These are phyloP conservation scores for Alouatta palliata DNA, from an alignment of 2,113 vertebrate genomes.

Conservation along the genomic window DNA sequence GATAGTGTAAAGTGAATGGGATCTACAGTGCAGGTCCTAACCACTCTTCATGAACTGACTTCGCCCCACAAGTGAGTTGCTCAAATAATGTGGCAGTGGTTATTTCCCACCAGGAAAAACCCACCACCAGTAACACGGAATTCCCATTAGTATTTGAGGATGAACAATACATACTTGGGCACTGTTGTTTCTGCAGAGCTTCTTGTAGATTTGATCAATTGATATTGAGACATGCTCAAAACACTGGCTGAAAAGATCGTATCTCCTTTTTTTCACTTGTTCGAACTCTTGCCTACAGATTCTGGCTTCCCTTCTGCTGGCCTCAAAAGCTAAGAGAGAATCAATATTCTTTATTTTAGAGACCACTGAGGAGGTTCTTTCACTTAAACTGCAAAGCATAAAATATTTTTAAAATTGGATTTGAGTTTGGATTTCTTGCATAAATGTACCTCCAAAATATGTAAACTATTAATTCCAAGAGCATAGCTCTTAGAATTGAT, in stretches of 20 bases:
- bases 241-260: slow-evolving; percentile 89
- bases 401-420: not conserved
- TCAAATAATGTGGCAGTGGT: not conserved
- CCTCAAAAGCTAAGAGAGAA: slow-evolving; percentile 89
- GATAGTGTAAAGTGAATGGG: not conserved
- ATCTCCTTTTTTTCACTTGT: slow-evolving; percentile 90
- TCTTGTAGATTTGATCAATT: slow-evolving; percentile 96
- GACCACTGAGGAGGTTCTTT: not conserved
- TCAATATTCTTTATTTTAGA: slow-evolving; percentile 27
- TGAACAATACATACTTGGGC: slow-evolving; percentile 89
- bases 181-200: slow-evolving; percentile 92
- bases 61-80: not conserved
- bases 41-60: not conserved
- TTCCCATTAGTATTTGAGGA: not conserved
- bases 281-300: slow-evolving; percentile 90
- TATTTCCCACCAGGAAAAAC: not conserved
- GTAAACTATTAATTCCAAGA: not conserved
- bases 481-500: not conserved
- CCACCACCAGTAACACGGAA: too few species aligned
- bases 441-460: slow-evolving; percentile 32
- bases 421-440: slow-evolving; percentile 31
- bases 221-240: slow-evolving; percentile 92
- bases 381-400: slow-evolving; percentile 1
- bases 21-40: not conserved
- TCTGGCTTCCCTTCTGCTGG: slow-evolving; percentile 88